Evolutionary conservation across 2,888 invertebrate species (phyloP), one percentile per base, ranked within the genome.

Genomic region (Aporophyla lueneburgensis): DNA sequence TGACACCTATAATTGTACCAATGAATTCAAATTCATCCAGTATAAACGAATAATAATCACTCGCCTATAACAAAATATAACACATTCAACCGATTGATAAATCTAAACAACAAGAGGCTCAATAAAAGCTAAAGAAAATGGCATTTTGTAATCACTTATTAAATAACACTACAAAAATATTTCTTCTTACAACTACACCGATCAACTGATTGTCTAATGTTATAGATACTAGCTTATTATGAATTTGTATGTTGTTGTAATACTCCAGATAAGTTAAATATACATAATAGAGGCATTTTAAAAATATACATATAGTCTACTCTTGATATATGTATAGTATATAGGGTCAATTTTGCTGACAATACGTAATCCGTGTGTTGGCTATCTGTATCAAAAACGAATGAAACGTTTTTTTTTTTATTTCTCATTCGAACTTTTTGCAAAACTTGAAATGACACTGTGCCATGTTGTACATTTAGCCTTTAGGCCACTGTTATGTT

Each of bases 121-220:
- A 94, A 93, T 93, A 94, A 90, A 94, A 93, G 94, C 95, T 93
- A 91, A 91, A 86, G 84, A 84, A 88, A 90, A 95, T 95, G 95
- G 95, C 95, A 93, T 93, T 92, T 89, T 84, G 77, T 90, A 90
- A 94, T 94, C 93, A 94, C 93, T 91, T 92, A 90, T 84, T 88
- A 89, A 86, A 92, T 92, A 89, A 91, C 87, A 87, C 92, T 94
- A 94, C 89, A 94, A 94, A 94, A 94, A 94, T 94, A 94, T 91
- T 92, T 93, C 82, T 91, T 87, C 87, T 83, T 84, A 86, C 49
- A 21, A 58, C 80, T 86, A 81, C 66, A 76, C 69, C 66, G 89
- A 91, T 90, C 91, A 89, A 92, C 87, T 90, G 92, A 93, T 90
- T 92, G 90, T 73, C 88, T 91, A 81, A 84, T 75, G 72, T 71